Percentiles rank a stretch among this genome's conserved stretches.
Conservation (phyloP, 2,113 vertebrate species). For the Mormyrus lacerda region DNA sequence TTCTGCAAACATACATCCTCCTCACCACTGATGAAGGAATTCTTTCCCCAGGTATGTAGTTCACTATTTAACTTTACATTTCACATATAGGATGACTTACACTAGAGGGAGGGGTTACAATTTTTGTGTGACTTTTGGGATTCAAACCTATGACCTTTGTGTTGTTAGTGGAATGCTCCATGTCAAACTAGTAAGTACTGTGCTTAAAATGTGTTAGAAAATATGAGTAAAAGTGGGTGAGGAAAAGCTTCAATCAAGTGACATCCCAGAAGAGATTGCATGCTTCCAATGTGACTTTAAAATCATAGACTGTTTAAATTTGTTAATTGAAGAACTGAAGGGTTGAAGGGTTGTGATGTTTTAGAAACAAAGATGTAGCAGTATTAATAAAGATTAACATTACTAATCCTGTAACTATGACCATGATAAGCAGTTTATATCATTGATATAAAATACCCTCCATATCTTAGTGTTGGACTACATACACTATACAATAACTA, state of each 20-base stretch:
- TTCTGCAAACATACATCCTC: constrained; percentile 67
- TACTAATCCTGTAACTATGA: not conserved
- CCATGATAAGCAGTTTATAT: not conserved
- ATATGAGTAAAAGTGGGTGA: not conserved
- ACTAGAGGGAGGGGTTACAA: not conserved
- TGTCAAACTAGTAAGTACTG: not conserved
- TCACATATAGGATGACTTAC: not conserved
- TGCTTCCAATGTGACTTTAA: not conserved
- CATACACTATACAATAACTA: not conserved
- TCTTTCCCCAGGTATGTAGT: not conserved
- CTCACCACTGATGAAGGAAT: constrained; percentile 57
- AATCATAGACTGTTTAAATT: not conserved
- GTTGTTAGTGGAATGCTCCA: not conserved
- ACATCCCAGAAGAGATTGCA: not conserved
- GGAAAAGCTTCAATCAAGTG: not conserved
- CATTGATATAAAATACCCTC: not conserved
- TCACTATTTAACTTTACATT: not conserved
- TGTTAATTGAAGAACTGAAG: not conserved
- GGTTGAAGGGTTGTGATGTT: not conserved
- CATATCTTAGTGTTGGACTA: not conserved
- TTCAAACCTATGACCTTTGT: not conserved
- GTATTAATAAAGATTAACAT: not conserved
- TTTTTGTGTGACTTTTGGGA: not conserved
- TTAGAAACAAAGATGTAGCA: not conserved
- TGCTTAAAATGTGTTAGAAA: not conserved